Evolutionary conservation across 2,797 vertebrate genomes (phyloP).

Genomic region (Amblyraja radiata): DNA sequence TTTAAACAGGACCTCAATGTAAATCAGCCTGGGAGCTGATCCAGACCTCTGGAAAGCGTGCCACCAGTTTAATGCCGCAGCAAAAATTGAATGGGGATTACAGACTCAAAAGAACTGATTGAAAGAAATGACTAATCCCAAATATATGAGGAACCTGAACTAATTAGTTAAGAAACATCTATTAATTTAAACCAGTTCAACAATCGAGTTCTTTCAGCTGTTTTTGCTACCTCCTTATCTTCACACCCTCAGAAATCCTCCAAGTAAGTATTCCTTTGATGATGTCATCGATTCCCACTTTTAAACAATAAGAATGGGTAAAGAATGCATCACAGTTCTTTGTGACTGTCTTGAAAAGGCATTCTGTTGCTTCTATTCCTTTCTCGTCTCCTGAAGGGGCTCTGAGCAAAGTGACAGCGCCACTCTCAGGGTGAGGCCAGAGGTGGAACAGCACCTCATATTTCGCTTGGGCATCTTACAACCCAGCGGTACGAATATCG

Average conservation of each 20-base stretch:
- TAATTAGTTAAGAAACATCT: conserved; percentile 5
- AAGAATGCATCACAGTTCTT: background rate
- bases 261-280: background rate
- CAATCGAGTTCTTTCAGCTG: background rate
- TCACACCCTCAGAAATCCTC: background rate
- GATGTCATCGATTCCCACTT: background rate
- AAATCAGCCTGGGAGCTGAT: conserved; percentile 4
- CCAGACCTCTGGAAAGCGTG: background rate
- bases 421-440: no score
- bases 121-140: background rate
- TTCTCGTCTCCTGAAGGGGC: background rate
- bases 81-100: background rate
- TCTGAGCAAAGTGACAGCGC: background rate
- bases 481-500: no score
- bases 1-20: background rate
- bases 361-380: background rate
- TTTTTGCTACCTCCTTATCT: background rate
- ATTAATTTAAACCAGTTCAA: background rate
- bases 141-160: background rate
- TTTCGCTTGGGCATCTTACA: no score
- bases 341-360: background rate
- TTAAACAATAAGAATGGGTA: background rate
- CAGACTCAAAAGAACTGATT: background rate
- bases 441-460: no score
- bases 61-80: background rate